Evolutionary conservation across 2,113 vertebrate genomes (phyloP).

Genomic region (Toxotes chatareus): DNA sequence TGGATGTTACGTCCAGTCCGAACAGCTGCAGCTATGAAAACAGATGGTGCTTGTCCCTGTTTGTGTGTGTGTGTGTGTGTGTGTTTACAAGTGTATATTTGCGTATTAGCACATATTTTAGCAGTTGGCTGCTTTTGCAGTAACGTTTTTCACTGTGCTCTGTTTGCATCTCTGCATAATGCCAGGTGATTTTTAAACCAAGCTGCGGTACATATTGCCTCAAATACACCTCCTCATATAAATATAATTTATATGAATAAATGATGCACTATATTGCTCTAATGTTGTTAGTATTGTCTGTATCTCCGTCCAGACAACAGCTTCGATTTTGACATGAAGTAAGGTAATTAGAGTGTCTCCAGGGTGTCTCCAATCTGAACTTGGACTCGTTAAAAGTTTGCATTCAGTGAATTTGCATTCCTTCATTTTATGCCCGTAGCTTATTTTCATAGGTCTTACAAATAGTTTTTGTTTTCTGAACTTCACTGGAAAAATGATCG

Average conservation of each 20-base stretch:
- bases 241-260: constrained; percentile 55
- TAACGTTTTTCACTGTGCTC: background rate
- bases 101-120: constrained; percentile 27
- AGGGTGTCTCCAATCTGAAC: background rate
- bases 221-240: background rate
- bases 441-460: background rate
- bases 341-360: background rate
- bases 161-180: constrained; percentile 13
- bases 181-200: background rate
- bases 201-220: background rate
- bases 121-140: constrained; percentile 10
- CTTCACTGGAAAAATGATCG: background rate
- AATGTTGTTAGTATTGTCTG: background rate
- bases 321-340: background rate
- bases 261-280: constrained; percentile 14
- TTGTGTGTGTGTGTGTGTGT: constrained; percentile 1
- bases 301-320: background rate
- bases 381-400: background rate
- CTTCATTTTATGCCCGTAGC: background rate
- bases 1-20: constrained; percentile 11
- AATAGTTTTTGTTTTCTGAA: background rate
- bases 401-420: background rate
- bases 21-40: constrained; percentile 76
- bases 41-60: constrained; percentile 43
- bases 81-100: background rate